These are phyloP conservation scores for Fopius arisanus DNA, from an alignment of 1,140 invertebrate genomes.

Conservation along the genomic window DNA sequence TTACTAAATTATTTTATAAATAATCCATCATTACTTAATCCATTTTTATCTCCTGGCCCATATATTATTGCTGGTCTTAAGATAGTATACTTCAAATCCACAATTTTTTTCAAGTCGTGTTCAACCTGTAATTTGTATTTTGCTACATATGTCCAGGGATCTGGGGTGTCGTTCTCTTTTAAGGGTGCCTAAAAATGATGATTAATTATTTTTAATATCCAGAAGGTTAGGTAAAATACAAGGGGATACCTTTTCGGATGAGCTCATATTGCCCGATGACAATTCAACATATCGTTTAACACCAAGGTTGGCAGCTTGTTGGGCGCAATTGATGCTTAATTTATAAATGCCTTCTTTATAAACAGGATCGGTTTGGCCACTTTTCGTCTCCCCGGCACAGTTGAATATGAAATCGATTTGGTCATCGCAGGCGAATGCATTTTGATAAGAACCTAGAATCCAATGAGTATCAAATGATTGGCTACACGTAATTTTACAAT, in stretches of 20 bases:
- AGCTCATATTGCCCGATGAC: conserved; percentile 82
- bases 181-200: conserved; percentile 67
- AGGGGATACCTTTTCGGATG: conserved; percentile 76
- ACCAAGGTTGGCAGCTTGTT: conserved; percentile 74
- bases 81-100: conserved; percentile 80
- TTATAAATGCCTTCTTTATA: conserved; percentile 90
- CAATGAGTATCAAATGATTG: background rate
- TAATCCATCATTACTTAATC: conserved; percentile 71
- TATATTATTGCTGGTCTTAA: conserved; percentile 87
- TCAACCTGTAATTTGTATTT: conserved; percentile 87
- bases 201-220: background rate
- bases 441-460: conserved; percentile 76
- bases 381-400: conserved; percentile 89
- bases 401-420: conserved; percentile 85
- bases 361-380: conserved; percentile 85
- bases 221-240: too few species aligned
- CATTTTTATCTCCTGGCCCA: conserved; percentile 82
- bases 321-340: conserved; percentile 83
- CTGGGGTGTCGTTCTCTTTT: conserved; percentile 77
- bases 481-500: background rate
- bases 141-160: conserved; percentile 85
- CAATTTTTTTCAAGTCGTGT: conserved; percentile 73
- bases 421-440: conserved; percentile 71
- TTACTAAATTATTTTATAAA: too few species aligned
- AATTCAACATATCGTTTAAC: conserved; percentile 83